Conservation (phyloP, 2,113 vertebrate species). For the Gobius niger region DNA sequence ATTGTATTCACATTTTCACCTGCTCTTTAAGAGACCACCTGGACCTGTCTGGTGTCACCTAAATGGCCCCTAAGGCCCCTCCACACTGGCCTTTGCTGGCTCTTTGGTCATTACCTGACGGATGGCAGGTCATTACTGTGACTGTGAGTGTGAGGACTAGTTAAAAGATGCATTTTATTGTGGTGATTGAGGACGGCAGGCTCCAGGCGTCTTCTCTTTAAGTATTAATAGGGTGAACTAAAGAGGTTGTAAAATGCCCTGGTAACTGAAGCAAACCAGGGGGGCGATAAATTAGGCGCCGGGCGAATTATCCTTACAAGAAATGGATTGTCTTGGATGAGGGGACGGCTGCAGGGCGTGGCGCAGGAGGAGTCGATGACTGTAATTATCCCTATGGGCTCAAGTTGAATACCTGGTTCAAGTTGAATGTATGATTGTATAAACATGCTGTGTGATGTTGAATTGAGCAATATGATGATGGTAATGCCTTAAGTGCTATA, state of each 20-base stretch:
- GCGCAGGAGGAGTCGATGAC: slow-evolving; percentile 20
- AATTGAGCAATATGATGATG: too few relatives aligned
- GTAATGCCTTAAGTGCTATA: too few relatives aligned
- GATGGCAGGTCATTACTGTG: slow-evolving; percentile 27
- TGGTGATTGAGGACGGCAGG: slow-evolving; percentile 29
- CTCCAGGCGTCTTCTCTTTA: slow-evolving; percentile 49
- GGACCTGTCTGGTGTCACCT: neutral
- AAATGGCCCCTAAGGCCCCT: neutral
- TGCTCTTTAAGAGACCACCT: neutral
- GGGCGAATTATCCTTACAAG: slow-evolving; percentile 37
- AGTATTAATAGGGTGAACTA: slow-evolving; percentile 54
- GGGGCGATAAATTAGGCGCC: slow-evolving; percentile 34
- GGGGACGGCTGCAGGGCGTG: slow-evolving; percentile 25
- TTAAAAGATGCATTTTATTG: slow-evolving; percentile 33
- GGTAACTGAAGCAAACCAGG: slow-evolving; percentile 47
- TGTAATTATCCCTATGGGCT: slow-evolving; percentile 17
- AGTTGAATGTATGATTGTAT: neutral
- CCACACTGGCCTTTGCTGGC: slow-evolving; percentile 2
- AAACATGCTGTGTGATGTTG: neutral
- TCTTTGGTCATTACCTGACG: slow-evolving; percentile 27
- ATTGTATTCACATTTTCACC: neutral
- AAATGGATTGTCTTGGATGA: slow-evolving; percentile 31
- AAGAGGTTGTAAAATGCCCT: slow-evolving; percentile 52
- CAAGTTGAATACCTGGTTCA: slow-evolving; percentile 1
- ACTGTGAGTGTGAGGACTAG: slow-evolving; percentile 11